A percentile compares a stretch with the other conserved stretches of the same genome.
Evolutionary conservation across 53 echinoderm and acorn worm genomes (phyloP).

Genomic region (Apostichopus leukothele): DNA sequence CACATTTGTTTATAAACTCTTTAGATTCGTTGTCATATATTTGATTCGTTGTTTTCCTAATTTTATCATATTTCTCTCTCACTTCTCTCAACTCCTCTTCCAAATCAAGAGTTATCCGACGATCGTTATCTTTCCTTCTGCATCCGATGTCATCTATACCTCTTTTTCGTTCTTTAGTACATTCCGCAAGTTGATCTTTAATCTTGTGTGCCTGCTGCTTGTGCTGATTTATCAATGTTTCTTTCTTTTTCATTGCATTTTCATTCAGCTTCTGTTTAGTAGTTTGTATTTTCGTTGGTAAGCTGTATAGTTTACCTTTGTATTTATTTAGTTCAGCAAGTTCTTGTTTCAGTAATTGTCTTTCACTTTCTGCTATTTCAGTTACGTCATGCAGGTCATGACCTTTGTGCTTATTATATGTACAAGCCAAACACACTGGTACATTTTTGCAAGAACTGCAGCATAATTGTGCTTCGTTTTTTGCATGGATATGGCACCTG

Average conservation of each 20-base stretch:
- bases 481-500: slow-evolving; percentile 5
- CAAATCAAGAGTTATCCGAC: background rate
- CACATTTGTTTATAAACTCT: background rate
- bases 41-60: background rate
- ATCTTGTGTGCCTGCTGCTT: background rate
- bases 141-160: background rate
- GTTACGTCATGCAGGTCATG: background rate
- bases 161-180: background rate
- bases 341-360: background rate
- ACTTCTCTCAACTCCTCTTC: background rate
- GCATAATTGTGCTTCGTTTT: background rate
- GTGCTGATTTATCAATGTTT: background rate
- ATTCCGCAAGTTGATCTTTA: background rate
- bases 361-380: background rate
- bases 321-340: background rate
- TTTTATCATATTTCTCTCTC: background rate
- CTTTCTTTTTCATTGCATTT: background rate
- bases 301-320: background rate
- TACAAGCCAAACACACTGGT: background rate
- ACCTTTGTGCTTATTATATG: slow-evolving; percentile 20
- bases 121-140: background rate
- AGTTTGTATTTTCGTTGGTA: background rate
- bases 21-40: background rate
- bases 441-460: background rate
- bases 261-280: background rate